Evolutionary conservation across 2,888 invertebrate genomes (phyloP).

Genomic region (Drosophila prostipennis): DNA sequence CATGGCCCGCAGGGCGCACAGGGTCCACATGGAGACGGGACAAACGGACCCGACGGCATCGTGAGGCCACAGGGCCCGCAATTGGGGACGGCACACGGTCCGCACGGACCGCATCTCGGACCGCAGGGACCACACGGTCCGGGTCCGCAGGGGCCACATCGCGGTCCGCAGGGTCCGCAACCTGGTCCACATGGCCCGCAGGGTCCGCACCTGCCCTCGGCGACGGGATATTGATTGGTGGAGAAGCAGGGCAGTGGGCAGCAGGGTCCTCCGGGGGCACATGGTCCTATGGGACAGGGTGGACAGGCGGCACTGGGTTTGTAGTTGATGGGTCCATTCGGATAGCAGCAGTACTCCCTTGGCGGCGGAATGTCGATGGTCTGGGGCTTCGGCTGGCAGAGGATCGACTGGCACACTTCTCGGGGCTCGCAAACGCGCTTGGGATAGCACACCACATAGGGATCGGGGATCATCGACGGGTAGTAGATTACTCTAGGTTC

Average conservation of each 20-base stretch:
- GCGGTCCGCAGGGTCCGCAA: slow-evolving; percentile 69
- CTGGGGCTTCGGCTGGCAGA: slow-evolving; percentile 83
- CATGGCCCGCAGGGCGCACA: slow-evolving; percentile 61
- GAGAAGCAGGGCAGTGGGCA: slow-evolving; percentile 47
- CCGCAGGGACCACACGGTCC: slow-evolving; percentile 58
- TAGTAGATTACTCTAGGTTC: slow-evolving; percentile 82
- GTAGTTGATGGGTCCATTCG: slow-evolving; percentile 80
- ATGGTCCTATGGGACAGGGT: slow-evolving; percentile 73
- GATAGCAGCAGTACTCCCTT: slow-evolving; percentile 81
- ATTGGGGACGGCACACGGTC: slow-evolving; percentile 57
- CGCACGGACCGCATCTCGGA: slow-evolving; percentile 53
- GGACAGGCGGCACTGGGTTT: slow-evolving; percentile 78
- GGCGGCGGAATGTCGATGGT: slow-evolving; percentile 81
- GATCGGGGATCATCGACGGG: slow-evolving; percentile 81
- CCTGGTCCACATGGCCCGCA: slow-evolving; percentile 67
- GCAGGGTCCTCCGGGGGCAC: slow-evolving; percentile 65
- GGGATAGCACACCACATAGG: slow-evolving; percentile 81
- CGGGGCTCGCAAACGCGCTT: slow-evolving; percentile 80
- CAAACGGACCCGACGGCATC: slow-evolving; percentile 58
- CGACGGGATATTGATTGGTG: slow-evolving; percentile 47
- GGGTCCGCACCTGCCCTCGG: slow-evolving; percentile 50
- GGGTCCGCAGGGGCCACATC: slow-evolving; percentile 64
- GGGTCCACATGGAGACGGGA: slow-evolving; percentile 57
- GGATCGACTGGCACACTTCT: slow-evolving; percentile 81
- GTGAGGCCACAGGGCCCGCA: slow-evolving; percentile 63